These are phyloP conservation scores for Gryllus bimaculatus DNA, from an alignment of 1,140 invertebrate species.

Conservation along the genomic window DNA sequence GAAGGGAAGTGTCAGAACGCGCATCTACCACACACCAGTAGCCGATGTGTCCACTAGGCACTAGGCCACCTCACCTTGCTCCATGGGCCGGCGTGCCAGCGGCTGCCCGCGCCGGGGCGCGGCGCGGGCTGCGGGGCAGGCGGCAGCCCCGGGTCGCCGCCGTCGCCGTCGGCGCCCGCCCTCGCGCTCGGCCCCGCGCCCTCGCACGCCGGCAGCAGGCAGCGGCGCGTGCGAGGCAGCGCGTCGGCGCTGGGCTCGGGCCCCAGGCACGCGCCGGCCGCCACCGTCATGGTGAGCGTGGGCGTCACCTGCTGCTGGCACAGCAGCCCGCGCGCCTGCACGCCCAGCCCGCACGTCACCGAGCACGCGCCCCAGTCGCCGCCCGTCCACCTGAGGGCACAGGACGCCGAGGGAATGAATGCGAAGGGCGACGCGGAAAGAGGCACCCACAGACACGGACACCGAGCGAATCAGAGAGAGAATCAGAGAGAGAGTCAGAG, in stretches of 20 bases:
- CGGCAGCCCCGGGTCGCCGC: neutral
- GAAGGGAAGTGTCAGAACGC: too few relatives aligned
- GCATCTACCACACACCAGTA: too few relatives aligned
- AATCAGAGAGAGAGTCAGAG: too few relatives aligned
- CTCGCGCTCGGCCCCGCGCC: constrained; percentile 28
- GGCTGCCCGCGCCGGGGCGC: constrained; percentile 24
- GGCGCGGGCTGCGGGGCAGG: constrained; percentile 19
- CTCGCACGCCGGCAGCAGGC: constrained; percentile 29
- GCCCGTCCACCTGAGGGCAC: constrained; percentile 28
- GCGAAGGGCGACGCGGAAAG: too few relatives aligned
- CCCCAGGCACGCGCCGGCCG: constrained; percentile 38
- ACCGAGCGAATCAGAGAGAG: too few relatives aligned
- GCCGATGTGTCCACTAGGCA: too few relatives aligned
- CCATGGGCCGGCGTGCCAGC: constrained; percentile 35
- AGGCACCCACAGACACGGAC: too few relatives aligned
- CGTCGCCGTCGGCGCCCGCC: constrained; percentile 28
- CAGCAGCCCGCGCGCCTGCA: constrained; percentile 41
- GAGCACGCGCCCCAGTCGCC: constrained; percentile 51
- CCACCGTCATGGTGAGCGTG: constrained; percentile 42
- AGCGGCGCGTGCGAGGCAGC: constrained; percentile 31
- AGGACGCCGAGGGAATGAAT: too few relatives aligned
- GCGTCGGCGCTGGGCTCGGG: constrained; percentile 29
- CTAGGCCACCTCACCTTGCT: constrained; percentile 28
- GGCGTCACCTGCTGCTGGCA: constrained; percentile 42
- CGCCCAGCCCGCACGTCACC: constrained; percentile 55